Conservation (phyloP, 2,888 invertebrate genomes). For the Labia minor region DNA sequence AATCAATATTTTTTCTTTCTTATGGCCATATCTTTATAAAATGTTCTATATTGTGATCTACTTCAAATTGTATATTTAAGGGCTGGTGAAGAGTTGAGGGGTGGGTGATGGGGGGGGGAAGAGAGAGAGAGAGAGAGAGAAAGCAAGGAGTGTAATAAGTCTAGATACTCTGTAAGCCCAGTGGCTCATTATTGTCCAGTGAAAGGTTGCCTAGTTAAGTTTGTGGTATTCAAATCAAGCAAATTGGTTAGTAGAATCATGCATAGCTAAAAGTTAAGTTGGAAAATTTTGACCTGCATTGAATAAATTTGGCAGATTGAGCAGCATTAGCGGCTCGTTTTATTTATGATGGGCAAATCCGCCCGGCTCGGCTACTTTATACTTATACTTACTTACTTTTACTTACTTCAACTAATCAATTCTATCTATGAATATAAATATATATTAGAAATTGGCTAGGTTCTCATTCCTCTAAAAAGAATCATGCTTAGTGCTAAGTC, state of each 20-base stretch:
- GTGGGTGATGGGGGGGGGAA: too few relatives aligned
- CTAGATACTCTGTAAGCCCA: slow-evolving; percentile 4
- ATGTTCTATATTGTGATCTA: slow-evolving; percentile 15
- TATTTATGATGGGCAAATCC: background rate
- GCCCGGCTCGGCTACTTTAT: background rate
- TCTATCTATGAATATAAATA: too few relatives aligned
- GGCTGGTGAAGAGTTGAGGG: too few relatives aligned
- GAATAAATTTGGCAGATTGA: background rate
- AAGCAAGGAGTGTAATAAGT: background rate
- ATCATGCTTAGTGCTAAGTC: background rate
- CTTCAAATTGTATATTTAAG: background rate
- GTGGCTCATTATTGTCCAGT: background rate
- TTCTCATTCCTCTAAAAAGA: slow-evolving; percentile 16
- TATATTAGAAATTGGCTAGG: background rate
- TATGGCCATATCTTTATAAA: slow-evolving; percentile 2
- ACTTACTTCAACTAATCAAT: too few relatives aligned
- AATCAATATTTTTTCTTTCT: slow-evolving; percentile 3
- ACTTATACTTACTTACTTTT: too few relatives aligned
- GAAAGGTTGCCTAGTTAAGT: background rate
- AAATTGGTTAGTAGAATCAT: background rate
- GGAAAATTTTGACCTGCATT: background rate
- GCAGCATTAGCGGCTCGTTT: slow-evolving; percentile 14
- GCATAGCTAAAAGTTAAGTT: background rate
- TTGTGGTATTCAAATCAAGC: background rate
- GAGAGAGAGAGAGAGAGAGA: too few relatives aligned